Conservation (phyloP, 2,888 invertebrate genomes). For the Rhagonycha lutea region DNA sequence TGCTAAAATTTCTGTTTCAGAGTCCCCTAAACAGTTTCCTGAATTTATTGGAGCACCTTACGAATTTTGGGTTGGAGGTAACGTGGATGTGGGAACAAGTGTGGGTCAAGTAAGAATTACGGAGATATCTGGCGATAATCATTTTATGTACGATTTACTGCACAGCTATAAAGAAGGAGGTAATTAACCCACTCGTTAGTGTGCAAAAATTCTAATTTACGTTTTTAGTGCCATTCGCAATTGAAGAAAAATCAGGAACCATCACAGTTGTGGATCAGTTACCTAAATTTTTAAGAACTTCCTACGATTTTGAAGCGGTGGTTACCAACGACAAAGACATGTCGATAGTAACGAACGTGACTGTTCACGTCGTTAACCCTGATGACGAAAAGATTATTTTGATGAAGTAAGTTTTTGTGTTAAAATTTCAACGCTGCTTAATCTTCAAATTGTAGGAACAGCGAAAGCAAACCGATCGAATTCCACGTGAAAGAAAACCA, state of each 20-base stretch:
- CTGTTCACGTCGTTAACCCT: constrained; percentile 80
- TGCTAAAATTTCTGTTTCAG: constrained; percentile 44
- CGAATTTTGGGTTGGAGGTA: constrained; percentile 89
- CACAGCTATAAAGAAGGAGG: constrained; percentile 87
- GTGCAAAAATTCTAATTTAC: neutral
- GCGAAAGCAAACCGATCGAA: constrained; percentile 70
- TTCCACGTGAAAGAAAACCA: constrained; percentile 79
- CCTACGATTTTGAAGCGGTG: constrained; percentile 83
- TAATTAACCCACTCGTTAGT: constrained; percentile 39
- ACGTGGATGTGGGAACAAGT: constrained; percentile 81
- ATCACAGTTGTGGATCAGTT: constrained; percentile 82
- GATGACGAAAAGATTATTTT: constrained; percentile 71
- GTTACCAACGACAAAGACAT: constrained; percentile 69
- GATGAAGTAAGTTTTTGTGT: constrained; percentile 60
- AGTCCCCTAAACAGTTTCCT: constrained; percentile 54
- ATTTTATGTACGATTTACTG: constrained; percentile 74
- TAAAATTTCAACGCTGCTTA: neutral
- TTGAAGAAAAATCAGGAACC: constrained; percentile 85
- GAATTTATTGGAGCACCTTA: constrained; percentile 85
- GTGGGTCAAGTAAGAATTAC: constrained; percentile 83
- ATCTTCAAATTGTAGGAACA: constrained; percentile 52
- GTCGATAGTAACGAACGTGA: constrained; percentile 79
- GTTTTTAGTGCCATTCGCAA: constrained; percentile 83
- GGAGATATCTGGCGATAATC: constrained; percentile 69
- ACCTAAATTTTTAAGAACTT: constrained; percentile 66